phyloP scores from a whole-genome alignment of 1,140 invertebrate species.

The Drosophila gunungcola region DNA sequence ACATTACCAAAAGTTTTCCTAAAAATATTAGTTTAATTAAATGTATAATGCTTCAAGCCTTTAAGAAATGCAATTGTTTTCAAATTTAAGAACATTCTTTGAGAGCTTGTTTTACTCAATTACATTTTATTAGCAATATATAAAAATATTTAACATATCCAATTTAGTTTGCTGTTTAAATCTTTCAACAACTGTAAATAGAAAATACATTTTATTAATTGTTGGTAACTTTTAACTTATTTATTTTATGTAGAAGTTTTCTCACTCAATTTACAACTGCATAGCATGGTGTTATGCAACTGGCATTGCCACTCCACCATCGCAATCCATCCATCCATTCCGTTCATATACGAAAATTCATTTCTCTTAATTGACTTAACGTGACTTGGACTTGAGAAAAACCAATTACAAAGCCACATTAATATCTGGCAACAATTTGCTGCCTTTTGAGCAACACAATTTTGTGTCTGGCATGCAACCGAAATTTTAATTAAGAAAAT shows the following conservation, averaged over 20 bases:
- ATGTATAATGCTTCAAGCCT: no score
- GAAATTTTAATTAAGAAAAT: slow-evolving; percentile 71
- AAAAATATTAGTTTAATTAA: no score
- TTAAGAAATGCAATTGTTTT: no score
- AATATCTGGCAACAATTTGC: slow-evolving; percentile 74
- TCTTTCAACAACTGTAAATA: no score
- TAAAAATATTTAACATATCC: no score
- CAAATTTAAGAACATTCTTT: no score
- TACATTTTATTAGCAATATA: no score
- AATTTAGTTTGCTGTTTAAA: no score
- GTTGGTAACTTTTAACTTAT: no score
- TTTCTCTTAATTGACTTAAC: slow-evolving; percentile 82
- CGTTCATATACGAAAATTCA: slow-evolving; percentile 61
- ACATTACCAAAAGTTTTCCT: not conserved
- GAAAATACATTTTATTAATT: no score
- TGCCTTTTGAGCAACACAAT: slow-evolving; percentile 57
- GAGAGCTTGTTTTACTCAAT: no score
- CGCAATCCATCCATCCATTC: slow-evolving; percentile 34
- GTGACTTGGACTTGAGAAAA: slow-evolving; percentile 79
- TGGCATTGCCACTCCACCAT: slow-evolving; percentile 21
- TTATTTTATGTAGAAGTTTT: no score
- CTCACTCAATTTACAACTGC: slow-evolving; percentile 7
- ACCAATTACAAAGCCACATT: slow-evolving; percentile 81
- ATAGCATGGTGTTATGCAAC: slow-evolving; percentile 36
- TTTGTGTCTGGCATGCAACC: slow-evolving; percentile 54